phyloP scores from a whole-genome alignment of 1,140 invertebrate species.

The Brachionus rotundiformis region DNA sequence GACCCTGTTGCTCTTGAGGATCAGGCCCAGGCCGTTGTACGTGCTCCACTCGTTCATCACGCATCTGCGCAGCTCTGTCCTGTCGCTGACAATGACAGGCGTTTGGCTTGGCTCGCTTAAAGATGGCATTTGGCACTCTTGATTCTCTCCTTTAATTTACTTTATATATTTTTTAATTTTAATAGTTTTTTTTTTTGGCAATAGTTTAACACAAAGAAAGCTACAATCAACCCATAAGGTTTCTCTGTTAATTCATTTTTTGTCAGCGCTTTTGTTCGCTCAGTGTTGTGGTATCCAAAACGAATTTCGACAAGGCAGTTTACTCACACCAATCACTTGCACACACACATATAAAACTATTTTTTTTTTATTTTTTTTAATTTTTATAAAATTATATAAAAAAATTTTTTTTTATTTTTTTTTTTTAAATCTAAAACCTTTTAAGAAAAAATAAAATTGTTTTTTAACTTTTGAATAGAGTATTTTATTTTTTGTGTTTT shows the following conservation, averaged over 20 bases:
- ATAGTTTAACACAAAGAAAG: not conserved
- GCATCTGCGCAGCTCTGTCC: slow-evolving; percentile 31
- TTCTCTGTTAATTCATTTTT: slow-evolving; percentile 31
- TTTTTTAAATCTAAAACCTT: not conserved
- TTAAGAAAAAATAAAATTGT: not conserved
- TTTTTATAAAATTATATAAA: too few relatives aligned
- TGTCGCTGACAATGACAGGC: slow-evolving; percentile 23
- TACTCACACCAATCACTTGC: too few relatives aligned
- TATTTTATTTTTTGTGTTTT: not conserved
- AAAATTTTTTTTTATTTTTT: not conserved
- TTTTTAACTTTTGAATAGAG: not conserved
- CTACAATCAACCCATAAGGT: not conserved
- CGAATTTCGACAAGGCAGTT: not conserved
- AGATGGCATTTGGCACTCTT: not conserved
- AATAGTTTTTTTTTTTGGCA: not conserved
- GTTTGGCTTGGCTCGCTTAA: not conserved
- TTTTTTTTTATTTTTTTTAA: not conserved
- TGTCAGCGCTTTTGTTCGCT: not conserved
- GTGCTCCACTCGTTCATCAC: slow-evolving; percentile 28
- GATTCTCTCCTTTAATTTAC: not conserved
- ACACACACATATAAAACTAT: not conserved
- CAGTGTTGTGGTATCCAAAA: slow-evolving; percentile 27
- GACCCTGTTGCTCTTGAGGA: not conserved
- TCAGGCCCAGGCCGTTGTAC: slow-evolving; percentile 49
- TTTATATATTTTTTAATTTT: not conserved